Evolutionary conservation across 2,888 invertebrate genomes (phyloP).

Genomic region (Cephus runcator): DNA sequence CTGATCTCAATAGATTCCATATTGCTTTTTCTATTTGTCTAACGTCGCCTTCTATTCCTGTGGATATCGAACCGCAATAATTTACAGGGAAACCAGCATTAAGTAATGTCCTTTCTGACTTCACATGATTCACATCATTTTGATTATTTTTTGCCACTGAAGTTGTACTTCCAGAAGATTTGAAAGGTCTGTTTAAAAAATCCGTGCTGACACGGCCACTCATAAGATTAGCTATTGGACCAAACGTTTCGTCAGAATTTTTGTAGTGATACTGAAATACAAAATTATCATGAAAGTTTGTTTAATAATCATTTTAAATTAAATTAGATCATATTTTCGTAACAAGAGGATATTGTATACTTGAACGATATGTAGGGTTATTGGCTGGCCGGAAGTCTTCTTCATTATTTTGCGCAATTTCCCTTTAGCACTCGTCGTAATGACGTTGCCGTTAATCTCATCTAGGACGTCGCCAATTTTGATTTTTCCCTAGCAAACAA

Average conservation of each 20-base stretch:
- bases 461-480: conserved; percentile 73
- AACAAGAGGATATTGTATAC: conserved; percentile 50
- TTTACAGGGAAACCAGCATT: conserved; percentile 64
- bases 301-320: neutral
- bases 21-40: conserved; percentile 69
- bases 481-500: conserved; percentile 67
- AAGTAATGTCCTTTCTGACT: conserved; percentile 19
- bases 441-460: conserved; percentile 70
- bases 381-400: conserved; percentile 65
- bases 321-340: neutral
- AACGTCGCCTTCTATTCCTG: conserved; percentile 68
- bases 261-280: conserved; percentile 54
- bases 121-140: conserved; percentile 8
- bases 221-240: conserved; percentile 65
- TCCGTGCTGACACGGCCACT: conserved; percentile 51
- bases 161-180: neutral
- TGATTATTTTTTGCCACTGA: neutral
- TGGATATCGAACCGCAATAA: conserved; percentile 67
- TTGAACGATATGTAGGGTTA: conserved; percentile 68
- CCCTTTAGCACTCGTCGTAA: conserved; percentile 66
- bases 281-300: neutral
- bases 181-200: conserved; percentile 23
- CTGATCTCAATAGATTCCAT: conserved; percentile 48
- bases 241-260: conserved; percentile 62
- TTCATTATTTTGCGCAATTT: conserved; percentile 67